Percentiles rank a stretch among this genome's conserved stretches.
These are phyloP conservation scores for Megaleporinus macrocephalus DNA, from an alignment of 2,113 vertebrate genomes.

Conservation along the genomic window DNA sequence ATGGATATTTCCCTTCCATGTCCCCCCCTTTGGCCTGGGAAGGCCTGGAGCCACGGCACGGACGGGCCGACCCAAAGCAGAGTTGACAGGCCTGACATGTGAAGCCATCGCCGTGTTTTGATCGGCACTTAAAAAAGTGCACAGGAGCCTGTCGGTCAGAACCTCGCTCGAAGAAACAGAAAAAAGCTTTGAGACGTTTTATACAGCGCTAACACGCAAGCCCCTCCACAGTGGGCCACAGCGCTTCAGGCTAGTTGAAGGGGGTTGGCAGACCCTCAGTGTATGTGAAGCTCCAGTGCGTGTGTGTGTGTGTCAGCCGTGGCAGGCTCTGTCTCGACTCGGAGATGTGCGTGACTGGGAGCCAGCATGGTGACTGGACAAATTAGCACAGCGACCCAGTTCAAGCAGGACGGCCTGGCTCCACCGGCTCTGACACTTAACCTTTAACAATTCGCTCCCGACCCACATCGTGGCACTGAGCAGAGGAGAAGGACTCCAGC, in stretches of 20 bases:
- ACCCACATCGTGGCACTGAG: not conserved
- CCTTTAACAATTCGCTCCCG: slow-evolving; percentile 29
- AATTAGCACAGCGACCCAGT: slow-evolving; percentile 74
- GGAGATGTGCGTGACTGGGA: slow-evolving; percentile 71
- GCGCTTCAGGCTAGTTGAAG: not conserved
- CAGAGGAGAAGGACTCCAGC: not conserved
- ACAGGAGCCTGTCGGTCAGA: slow-evolving; percentile 1
- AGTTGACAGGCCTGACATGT: slow-evolving; percentile 37
- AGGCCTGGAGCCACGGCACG: slow-evolving; percentile 16
- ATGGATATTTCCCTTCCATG: slow-evolving; percentile 38
- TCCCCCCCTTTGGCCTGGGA: not conserved
- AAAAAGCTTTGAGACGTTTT: slow-evolving; percentile 22
- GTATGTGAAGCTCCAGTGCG: not conserved
- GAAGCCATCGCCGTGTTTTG: slow-evolving; percentile 43
- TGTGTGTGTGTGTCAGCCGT: not conserved
- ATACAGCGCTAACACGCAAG: slow-evolving; percentile 29
- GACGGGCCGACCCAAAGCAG: slow-evolving; percentile 14
- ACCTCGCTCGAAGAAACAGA: not conserved
- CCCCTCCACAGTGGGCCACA: not conserved
- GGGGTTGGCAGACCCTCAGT: slow-evolving; percentile 22
- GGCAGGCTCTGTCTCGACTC: not conserved
- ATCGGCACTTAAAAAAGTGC: slow-evolving; percentile 47
- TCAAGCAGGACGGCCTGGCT: slow-evolving; percentile 54
- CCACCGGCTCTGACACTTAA: slow-evolving; percentile 38
- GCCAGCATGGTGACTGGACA: slow-evolving; percentile 58